Conservation (phyloP, 2,797 vertebrate species). For the Diplodus sargus region DNA sequence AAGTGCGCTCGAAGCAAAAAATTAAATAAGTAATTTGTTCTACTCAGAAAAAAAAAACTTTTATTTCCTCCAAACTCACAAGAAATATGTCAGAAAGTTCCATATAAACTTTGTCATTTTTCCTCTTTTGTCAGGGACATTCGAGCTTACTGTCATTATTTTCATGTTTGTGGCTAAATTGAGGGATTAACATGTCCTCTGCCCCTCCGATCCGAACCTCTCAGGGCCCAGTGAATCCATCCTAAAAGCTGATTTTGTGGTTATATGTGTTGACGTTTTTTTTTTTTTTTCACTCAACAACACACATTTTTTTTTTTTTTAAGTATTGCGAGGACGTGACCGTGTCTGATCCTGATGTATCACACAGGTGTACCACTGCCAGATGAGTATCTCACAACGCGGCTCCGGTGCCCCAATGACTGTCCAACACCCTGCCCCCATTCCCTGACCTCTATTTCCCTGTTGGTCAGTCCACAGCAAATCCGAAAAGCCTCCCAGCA, state of each 20-base stretch:
- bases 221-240: neutral
- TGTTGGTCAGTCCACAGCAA: slow-evolving; percentile 84
- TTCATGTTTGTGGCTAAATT: neutral
- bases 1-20: slow-evolving; percentile 11
- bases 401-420: slow-evolving; percentile 66
- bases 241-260: slow-evolving; percentile 13
- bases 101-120: neutral
- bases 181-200: neutral
- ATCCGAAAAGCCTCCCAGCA: slow-evolving; percentile 92
- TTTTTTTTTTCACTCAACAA: neutral
- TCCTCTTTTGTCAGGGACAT: neutral
- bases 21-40: slow-evolving; percentile 5
- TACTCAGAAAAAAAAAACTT: neutral
- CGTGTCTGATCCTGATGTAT: neutral
- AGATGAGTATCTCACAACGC: slow-evolving; percentile 30
- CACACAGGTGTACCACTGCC: slow-evolving; percentile 48
- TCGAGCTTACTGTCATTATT: slow-evolving; percentile 2
- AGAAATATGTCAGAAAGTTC: slow-evolving; percentile 16
- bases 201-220: neutral
- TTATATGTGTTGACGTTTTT: neutral
- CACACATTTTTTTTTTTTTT: neutral
- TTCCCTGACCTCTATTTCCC: slow-evolving; percentile 82
- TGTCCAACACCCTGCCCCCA: slow-evolving; percentile 70
- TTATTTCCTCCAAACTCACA: slow-evolving; percentile 5
- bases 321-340: neutral